Evolutionary conservation across 35 echinoderm and acorn worm species (phyloP).

Genomic region (Lytechinus variegatus): DNA sequence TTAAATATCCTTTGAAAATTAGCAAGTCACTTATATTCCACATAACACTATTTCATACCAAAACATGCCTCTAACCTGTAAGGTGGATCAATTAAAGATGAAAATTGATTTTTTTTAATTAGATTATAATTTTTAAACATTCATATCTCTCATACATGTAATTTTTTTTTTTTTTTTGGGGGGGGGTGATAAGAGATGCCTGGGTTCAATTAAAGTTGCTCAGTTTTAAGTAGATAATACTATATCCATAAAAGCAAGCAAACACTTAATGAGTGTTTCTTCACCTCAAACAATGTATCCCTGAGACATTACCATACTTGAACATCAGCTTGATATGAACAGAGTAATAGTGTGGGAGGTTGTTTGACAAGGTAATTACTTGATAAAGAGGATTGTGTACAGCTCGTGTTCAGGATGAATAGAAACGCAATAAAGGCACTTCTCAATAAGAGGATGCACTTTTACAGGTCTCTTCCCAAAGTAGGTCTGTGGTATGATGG

Average conservation of each 20-base stretch:
- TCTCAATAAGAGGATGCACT: background rate
- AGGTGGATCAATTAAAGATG: too few relatives aligned
- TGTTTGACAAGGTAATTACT: background rate
- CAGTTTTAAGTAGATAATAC: background rate
- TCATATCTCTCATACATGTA: too few relatives aligned
- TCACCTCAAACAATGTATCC: background rate
- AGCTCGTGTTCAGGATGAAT: background rate
- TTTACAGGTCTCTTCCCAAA: background rate
- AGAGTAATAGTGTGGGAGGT: background rate
- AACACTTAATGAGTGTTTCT: background rate
- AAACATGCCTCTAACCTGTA: too few relatives aligned
- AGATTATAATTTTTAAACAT: too few relatives aligned
- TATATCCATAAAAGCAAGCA: background rate
- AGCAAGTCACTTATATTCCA: too few relatives aligned
- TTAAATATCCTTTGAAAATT: too few relatives aligned
- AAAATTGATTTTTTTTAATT: too few relatives aligned
- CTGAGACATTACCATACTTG: background rate
- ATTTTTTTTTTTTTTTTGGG: too few relatives aligned
- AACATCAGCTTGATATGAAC: background rate
- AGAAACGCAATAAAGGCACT: background rate
- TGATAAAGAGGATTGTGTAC: conserved; percentile 4
- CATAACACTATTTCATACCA: too few relatives aligned
- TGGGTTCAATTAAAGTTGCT: too few relatives aligned
- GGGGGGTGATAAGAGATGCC: too few relatives aligned
- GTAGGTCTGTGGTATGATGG: background rate